Conservation (phyloP, 2,113 vertebrate species). For the Delphinapterus leucas region DNA sequence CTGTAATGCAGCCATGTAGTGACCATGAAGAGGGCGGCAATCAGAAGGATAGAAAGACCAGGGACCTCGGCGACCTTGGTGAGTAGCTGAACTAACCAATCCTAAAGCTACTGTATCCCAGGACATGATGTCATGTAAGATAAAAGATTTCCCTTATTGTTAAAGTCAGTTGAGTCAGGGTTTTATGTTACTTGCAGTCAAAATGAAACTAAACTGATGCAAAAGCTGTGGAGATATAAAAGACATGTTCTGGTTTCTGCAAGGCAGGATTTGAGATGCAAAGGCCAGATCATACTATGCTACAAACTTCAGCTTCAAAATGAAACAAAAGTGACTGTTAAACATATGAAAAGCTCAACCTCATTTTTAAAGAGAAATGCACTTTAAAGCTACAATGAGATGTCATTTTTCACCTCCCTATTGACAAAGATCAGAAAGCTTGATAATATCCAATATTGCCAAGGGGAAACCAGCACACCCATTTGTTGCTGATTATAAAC, state of each 20-base stretch:
- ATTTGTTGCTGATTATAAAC: background rate
- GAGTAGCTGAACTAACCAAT: background rate
- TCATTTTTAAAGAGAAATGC: slow-evolving; percentile 28
- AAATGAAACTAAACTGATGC: slow-evolving; percentile 25
- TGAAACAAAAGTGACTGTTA: background rate
- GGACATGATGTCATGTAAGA: background rate
- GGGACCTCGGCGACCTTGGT: background rate
- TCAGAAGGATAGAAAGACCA: background rate
- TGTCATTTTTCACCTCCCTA: background rate
- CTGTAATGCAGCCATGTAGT: background rate
- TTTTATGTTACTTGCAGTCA: background rate
- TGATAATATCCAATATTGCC: background rate
- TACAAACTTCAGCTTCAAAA: slow-evolving; percentile 17
- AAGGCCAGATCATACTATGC: background rate
- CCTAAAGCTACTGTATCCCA: background rate
- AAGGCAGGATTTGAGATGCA: background rate
- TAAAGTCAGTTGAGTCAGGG: background rate
- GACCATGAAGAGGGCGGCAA: background rate
- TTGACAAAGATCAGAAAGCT: background rate
- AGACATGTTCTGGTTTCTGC: background rate
- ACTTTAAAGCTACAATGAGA: background rate
- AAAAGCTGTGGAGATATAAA: background rate
- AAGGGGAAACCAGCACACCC: background rate
- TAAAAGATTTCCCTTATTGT: background rate
- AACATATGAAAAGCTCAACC: background rate